phyloP scores from a whole-genome alignment of 2,113 vertebrate genomes.

The Halcyon senegalensis region DNA sequence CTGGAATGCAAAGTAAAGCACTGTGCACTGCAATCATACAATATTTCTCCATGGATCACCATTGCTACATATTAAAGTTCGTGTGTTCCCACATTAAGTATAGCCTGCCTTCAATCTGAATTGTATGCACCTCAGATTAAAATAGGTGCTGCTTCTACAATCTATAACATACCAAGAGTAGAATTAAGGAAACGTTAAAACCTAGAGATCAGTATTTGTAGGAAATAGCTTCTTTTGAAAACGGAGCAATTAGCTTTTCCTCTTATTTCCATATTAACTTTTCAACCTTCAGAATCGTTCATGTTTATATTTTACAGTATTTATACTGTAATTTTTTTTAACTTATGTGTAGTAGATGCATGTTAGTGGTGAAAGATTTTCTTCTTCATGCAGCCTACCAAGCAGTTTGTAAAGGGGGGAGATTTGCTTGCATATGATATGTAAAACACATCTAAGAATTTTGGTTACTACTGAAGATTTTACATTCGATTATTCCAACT shows the following conservation, averaged over 20 bases:
- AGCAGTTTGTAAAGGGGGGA: neutral
- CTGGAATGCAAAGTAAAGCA: neutral
- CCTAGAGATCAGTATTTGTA: slow-evolving; percentile 13
- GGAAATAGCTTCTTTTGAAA: slow-evolving; percentile 26
- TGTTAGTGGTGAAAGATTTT: neutral
- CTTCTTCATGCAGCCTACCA: neutral
- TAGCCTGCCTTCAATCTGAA: neutral
- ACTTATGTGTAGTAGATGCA: neutral
- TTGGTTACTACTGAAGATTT: neutral
- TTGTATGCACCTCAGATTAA: slow-evolving; percentile 43
- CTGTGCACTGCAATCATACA: rapidly evolving
- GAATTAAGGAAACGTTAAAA: slow-evolving; percentile 46
- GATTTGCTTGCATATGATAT: neutral
- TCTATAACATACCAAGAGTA: slow-evolving; percentile 5
- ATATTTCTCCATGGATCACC: neutral
- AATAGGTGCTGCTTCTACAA: slow-evolving; percentile 13
- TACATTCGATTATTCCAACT: neutral
- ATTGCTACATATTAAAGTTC: slow-evolving; percentile 26
- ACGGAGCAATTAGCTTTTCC: slow-evolving; percentile 30
- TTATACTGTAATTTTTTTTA: neutral
- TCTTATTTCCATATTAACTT: slow-evolving; percentile 35
- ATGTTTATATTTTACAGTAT: neutral
- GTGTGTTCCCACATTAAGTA: neutral
- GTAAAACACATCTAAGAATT: neutral
- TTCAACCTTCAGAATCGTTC: slow-evolving; percentile 44